Base-by-base conservation (phyloP, 2,888 invertebrate species). In the Ormyrus pomaceus region DNA sequence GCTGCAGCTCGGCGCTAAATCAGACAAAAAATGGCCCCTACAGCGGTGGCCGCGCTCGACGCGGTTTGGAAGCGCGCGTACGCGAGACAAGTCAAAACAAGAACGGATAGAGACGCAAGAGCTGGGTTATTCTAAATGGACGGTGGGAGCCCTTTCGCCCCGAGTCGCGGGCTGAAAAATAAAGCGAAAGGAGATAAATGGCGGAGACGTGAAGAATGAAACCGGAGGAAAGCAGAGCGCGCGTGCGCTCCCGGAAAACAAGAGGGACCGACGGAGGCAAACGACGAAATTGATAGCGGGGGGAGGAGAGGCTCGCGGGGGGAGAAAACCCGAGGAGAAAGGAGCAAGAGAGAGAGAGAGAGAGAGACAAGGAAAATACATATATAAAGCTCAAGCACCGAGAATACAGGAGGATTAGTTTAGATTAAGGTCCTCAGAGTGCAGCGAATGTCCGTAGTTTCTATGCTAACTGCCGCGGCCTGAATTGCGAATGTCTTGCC, bases 331-430 rank as follows among this genome's bases (percentile, higher is more conserved):
- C 13, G 50, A 62, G 34, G 64, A 59, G 65, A 66, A 71, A 77
- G 34, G 50, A 55, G 48, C 10, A 10, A 34, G 13, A 61, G 13
- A 55, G 45, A 66, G 45, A 6, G 48, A 66, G 45, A 6, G 48
- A 13, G 9, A 34, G n/a, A n/a, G 34, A 68, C 5, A 64, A 45
- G 62, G 46, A n/a, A 61, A 50, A 68, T 64, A 73, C 51, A 71
- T 64, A 81, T 71, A 82, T 68, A 82, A 65, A 79, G 80, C 79
- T 78, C 76, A 66, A 72, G 77, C 62, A 85, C 79, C 78, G 83
- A 86, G 86, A 87, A 88, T 87, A 87, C 84, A 84, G 68, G 53
- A 48, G 82, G 87, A 89, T 89, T 87, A 88, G 87, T 87, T 87
- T 86, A 88, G 88, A 89, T 89, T 88, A 89, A 86, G 85, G 86